Percentiles rank a stretch among this genome's conserved stretches.
Conservation (phyloP, 2,888 invertebrate genomes). For the Cylloceria caligata region DNA sequence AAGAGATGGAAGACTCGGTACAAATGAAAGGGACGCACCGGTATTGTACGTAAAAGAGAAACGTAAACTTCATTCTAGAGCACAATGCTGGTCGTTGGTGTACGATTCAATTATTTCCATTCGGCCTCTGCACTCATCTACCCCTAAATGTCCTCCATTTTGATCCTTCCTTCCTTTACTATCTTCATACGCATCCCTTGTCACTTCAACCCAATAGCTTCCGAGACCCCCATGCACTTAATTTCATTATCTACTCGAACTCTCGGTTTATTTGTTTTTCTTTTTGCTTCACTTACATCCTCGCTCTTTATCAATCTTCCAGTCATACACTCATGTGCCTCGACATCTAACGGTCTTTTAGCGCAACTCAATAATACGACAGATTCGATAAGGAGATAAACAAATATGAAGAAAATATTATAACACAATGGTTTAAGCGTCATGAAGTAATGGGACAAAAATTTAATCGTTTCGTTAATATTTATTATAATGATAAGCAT, state of each 20-base stretch:
- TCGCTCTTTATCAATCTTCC: slow-evolving; percentile 59
- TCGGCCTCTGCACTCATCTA: slow-evolving; percentile 69
- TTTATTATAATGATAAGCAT: no score
- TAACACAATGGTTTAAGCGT: no score
- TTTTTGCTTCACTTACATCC: no score
- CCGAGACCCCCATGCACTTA: slow-evolving; percentile 76
- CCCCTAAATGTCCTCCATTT: slow-evolving; percentile 45
- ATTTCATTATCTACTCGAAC: slow-evolving; percentile 77
- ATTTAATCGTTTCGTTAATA: no score
- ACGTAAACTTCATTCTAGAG: slow-evolving; percentile 81
- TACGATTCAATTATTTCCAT: slow-evolving; percentile 82
- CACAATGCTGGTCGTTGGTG: slow-evolving; percentile 79
- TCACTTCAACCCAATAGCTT: slow-evolving; percentile 47
- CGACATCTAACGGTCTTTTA: not conserved
- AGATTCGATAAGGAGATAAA: slow-evolving; percentile 13
- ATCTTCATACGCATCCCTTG: slow-evolving; percentile 40
- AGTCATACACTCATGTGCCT: slow-evolving; percentile 9
- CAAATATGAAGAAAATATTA: not conserved
- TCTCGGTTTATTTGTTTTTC: slow-evolving; percentile 61
- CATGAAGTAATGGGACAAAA: no score
- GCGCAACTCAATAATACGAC: slow-evolving; percentile 31
- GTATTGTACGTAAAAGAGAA: slow-evolving; percentile 72
- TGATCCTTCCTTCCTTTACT: slow-evolving; percentile 25
- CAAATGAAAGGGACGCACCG: slow-evolving; percentile 61
- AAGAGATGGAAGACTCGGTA: slow-evolving; percentile 22